A percentile compares a stretch with the other conserved stretches of the same genome.
Conservation (phyloP, 2,797 vertebrate species). For the Karalla daura region DNA sequence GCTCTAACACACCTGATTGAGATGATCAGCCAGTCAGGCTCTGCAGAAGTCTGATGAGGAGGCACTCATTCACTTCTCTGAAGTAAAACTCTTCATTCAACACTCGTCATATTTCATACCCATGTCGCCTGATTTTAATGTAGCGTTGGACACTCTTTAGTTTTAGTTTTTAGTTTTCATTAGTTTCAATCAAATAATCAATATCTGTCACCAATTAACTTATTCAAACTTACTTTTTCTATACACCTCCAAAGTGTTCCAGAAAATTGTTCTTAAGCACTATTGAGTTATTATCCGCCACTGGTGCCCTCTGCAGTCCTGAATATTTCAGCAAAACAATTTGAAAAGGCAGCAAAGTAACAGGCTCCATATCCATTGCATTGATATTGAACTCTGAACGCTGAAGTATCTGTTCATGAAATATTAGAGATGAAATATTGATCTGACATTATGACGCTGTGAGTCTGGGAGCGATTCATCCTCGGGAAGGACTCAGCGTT, state of each 20-base stretch:
- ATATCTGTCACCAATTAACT: too few relatives aligned
- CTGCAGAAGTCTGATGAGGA: too few relatives aligned
- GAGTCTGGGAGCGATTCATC: not conserved
- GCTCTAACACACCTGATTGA: too few relatives aligned
- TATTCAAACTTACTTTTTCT: too few relatives aligned
- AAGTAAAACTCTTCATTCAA: too few relatives aligned
- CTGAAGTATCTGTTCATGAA: not conserved
- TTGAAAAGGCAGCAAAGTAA: not conserved
- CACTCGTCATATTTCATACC: too few relatives aligned
- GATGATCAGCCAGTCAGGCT: too few relatives aligned
- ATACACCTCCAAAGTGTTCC: not conserved
- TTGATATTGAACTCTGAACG: not conserved
- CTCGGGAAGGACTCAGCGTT: conserved; percentile 3
- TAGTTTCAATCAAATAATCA: too few relatives aligned
- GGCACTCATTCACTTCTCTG: too few relatives aligned
- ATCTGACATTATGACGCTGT: not conserved
- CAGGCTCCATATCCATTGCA: not conserved
- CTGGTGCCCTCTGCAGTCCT: not conserved
- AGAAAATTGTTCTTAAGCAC: not conserved
- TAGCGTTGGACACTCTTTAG: too few relatives aligned
- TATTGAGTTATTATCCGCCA: not conserved
- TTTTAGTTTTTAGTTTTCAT: too few relatives aligned
- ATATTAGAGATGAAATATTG: not conserved
- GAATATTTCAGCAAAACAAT: not conserved
- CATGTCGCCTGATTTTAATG: too few relatives aligned